These are phyloP conservation scores for Gnathonemus longibarbis DNA, from an alignment of 2,113 vertebrate genomes.

Conservation along the genomic window DNA sequence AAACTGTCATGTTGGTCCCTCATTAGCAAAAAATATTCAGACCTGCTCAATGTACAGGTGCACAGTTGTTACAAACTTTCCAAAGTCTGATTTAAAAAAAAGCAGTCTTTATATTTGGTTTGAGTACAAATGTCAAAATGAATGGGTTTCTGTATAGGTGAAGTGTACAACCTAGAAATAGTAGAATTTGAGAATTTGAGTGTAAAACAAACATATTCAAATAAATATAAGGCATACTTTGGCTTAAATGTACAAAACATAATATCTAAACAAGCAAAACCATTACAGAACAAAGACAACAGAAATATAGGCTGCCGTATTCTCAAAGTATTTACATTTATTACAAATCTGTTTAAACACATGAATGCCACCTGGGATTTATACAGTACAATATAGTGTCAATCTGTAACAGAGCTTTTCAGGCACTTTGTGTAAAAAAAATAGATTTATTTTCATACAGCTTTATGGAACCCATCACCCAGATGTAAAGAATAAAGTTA, in stretches of 20 bases:
- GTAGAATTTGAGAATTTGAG: background rate
- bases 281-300: background rate
- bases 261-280: background rate
- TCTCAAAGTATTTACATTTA: constrained; percentile 31
- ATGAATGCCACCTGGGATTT: constrained; percentile 16
- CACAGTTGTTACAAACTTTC: background rate
- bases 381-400: constrained; percentile 27
- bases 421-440: constrained; percentile 31
- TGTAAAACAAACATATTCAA: background rate
- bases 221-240: background rate
- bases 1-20: background rate
- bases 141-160: background rate
- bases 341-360: constrained; percentile 24
- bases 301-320: background rate
- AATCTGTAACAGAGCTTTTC: constrained; percentile 25
- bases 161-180: background rate
- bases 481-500: constrained; percentile 11
- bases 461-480: constrained; percentile 13
- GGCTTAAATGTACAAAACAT: background rate
- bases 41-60: background rate
- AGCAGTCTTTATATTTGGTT: background rate
- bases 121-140: background rate
- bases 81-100: background rate
- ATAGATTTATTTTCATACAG: constrained; percentile 17
- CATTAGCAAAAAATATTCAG: background rate